Evolutionary conservation across 2,797 vertebrate genomes (phyloP).

Genomic region (Arnoldichthys spilopterus): DNA sequence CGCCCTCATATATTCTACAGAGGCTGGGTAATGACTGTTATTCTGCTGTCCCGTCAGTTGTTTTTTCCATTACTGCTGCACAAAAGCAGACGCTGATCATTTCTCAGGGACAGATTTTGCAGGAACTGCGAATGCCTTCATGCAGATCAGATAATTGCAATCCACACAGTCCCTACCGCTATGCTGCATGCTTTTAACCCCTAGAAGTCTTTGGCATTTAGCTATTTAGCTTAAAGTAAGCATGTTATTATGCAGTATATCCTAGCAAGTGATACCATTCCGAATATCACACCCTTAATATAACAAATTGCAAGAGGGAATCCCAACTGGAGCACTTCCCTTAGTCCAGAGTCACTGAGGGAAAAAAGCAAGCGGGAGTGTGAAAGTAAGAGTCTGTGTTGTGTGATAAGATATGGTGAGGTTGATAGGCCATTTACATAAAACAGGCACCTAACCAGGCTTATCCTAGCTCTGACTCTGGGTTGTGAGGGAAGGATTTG

Average conservation of each 20-base stretch:
- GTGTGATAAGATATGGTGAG: conserved; percentile 68
- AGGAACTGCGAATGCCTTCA: conserved; percentile 28
- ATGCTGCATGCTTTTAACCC: neutral
- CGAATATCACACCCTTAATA: no score
- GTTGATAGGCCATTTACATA: conserved; percentile 54
- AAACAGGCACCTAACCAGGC: conserved; percentile 54
- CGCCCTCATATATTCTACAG: conserved; percentile 30
- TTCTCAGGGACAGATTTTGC: conserved; percentile 46
- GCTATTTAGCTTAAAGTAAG: neutral
- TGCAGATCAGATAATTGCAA: conserved; percentile 15
- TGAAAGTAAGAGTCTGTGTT: neutral
- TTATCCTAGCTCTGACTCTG: conserved; percentile 64
- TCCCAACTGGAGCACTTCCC: conserved; percentile 68
- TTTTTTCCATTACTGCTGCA: conserved; percentile 43
- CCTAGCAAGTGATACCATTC: no score
- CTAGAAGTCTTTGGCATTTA: neutral
- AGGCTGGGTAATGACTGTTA: conserved; percentile 17
- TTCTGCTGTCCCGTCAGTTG: conserved; percentile 40
- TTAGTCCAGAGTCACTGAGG: conserved; percentile 31
- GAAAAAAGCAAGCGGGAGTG: conserved; percentile 16
- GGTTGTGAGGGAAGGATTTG: conserved; percentile 76
- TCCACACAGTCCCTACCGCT: neutral
- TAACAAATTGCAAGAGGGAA: conserved; percentile 51
- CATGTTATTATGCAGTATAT: neutral
- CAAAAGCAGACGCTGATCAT: conserved; percentile 32